A percentile compares a stretch with the other conserved stretches of the same genome.
Conservation (phyloP, 2,888 invertebrate genomes). For the Reticulitermes lucifugus region DNA sequence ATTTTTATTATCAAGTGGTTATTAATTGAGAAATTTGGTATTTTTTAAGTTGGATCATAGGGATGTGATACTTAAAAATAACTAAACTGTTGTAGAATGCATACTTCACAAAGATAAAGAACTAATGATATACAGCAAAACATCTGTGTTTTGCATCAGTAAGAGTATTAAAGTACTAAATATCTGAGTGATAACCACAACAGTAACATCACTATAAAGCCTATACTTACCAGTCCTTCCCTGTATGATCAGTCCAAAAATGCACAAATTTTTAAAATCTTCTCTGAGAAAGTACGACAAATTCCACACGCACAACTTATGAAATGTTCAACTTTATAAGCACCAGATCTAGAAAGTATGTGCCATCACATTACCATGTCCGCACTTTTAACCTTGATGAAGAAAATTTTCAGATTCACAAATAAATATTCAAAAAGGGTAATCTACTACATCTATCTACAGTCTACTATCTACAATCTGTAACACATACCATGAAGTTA, state of each 20-base stretch:
- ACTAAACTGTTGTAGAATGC: background rate
- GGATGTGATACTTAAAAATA: background rate
- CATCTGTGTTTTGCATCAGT: background rate
- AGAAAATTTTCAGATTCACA: background rate
- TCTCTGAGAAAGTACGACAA: background rate
- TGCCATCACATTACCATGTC: background rate
- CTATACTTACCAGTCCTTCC: background rate
- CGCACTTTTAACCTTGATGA: background rate
- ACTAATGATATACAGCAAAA: background rate
- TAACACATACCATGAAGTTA: background rate
- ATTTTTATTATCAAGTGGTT: background rate
- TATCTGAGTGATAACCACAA: background rate
- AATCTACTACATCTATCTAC: background rate
- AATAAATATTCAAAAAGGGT: background rate
- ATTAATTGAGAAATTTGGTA: background rate
- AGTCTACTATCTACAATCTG: background rate
- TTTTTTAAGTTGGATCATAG: background rate
- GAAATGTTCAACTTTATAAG: background rate
- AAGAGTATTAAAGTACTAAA: background rate
- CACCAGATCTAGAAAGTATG: background rate
- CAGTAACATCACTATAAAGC: background rate
- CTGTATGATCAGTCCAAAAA: background rate
- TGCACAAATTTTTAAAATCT: background rate
- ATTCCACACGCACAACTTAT: background rate
- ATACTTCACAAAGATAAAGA: background rate